These are phyloP conservation scores for Hydraecia micacea DNA, from an alignment of 2,888 invertebrate genomes.

Conservation along the genomic window DNA sequence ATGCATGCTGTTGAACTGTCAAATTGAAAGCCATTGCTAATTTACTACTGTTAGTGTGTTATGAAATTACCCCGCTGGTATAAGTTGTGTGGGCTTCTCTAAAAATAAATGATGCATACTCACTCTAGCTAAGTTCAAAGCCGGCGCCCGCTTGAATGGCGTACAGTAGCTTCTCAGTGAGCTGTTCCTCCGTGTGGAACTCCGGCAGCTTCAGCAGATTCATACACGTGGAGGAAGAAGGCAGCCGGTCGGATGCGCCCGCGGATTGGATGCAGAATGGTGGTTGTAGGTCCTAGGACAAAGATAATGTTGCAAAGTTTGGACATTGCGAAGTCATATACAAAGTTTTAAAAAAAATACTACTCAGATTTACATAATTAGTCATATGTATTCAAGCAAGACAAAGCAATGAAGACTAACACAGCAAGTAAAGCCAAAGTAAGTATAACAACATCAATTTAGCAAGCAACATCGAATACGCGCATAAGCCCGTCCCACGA, in stretches of 20 bases:
- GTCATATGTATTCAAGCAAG: background rate
- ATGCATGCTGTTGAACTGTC: background rate
- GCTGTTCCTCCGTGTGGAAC: conserved; percentile 93
- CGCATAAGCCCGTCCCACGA: background rate
- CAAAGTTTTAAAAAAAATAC: background rate
- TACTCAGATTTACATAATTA: too few species aligned
- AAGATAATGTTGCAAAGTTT: background rate
- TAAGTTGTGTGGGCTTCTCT: background rate
- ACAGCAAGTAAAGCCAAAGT: background rate
- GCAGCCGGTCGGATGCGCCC: conserved; percentile 96
- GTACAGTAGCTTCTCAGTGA: conserved; percentile 96
- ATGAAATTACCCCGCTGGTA: background rate
- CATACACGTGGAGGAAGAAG: conserved; percentile 99
- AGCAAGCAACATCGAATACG: background rate
- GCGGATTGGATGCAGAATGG: conserved; percentile 99
- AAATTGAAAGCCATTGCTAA: background rate
- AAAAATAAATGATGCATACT: conserved; percentile 8
- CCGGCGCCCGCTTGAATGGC: conserved; percentile 99
- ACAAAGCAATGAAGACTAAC: background rate
- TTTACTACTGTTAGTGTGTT: background rate
- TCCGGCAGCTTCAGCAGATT: conserved; percentile 99
- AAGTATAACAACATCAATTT: background rate
- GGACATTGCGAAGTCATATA: background rate
- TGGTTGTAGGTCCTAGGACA: conserved; percentile 96
- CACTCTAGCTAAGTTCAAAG: conserved; percentile 96